Conservation (phyloP, 2,113 vertebrate genomes). For the Calypte anna region DNA sequence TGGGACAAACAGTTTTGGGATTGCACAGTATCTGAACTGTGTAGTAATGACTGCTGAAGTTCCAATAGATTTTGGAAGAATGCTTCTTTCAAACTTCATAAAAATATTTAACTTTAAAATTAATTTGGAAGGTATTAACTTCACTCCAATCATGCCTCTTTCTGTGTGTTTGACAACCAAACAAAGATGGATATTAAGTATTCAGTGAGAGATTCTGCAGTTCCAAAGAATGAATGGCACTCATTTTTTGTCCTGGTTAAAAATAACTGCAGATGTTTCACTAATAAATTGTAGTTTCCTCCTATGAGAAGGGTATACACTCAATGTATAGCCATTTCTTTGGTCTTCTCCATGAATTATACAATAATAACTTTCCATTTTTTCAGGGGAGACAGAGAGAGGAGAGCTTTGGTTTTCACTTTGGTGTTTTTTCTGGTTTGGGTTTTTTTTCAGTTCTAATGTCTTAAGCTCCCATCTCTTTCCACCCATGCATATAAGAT, state of each 20-base stretch:
- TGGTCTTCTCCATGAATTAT: neutral
- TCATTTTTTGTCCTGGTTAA: constrained; percentile 35
- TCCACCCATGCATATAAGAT: neutral
- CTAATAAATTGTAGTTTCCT: constrained; percentile 34
- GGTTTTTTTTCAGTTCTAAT: neutral
- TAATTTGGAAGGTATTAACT: constrained; percentile 4
- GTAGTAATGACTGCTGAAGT: neutral
- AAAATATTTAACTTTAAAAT: too few species aligned
- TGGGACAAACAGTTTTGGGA: neutral
- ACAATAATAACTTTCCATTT: constrained; percentile 2
- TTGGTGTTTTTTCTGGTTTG: neutral
- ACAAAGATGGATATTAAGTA: neutral
- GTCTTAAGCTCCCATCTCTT: neutral
- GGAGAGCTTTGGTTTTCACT: neutral
- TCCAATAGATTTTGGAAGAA: neutral
- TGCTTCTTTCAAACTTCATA: neutral
- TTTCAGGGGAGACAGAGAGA: neutral
- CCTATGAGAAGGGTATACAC: neutral
- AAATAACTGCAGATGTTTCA: constrained; percentile 52
- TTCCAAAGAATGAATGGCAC: constrained; percentile 32
- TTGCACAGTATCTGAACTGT: neutral
- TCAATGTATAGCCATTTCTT: neutral
- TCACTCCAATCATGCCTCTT: neutral
- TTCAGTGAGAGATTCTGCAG: constrained; percentile 15
- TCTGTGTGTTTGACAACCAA: neutral